Percentiles rank a stretch among this genome's conserved stretches.
Evolutionary conservation across 2,797 vertebrate genomes (phyloP).

Genomic region (Trematomus bernacchii): DNA sequence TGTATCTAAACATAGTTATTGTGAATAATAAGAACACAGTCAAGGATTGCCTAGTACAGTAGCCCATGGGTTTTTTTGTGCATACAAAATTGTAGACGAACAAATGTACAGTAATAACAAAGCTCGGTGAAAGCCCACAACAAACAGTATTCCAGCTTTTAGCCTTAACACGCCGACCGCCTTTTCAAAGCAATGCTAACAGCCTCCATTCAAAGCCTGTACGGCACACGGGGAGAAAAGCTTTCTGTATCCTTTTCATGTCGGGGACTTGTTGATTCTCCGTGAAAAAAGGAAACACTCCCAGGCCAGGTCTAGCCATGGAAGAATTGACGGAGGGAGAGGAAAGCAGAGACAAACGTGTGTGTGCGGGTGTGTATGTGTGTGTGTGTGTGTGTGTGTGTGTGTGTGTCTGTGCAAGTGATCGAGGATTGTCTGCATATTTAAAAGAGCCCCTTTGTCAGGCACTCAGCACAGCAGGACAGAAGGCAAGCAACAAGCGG

Average conservation of each 20-base stretch:
- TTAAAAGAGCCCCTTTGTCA: conserved; percentile 84
- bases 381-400: conserved; percentile 11
- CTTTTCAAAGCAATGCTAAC: conserved; percentile 26
- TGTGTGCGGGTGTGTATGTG: conserved; percentile 38
- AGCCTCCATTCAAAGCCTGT: conserved; percentile 39
- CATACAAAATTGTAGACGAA: conserved; percentile 9
- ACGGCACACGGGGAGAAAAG: conserved; percentile 37
- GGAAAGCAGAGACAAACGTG: conserved; percentile 55
- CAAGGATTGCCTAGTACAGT: too few relatives aligned
- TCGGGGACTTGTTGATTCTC: conserved; percentile 77
- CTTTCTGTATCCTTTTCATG: conserved; percentile 66
- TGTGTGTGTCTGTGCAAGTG: conserved; percentile 46
- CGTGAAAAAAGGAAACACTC: conserved; percentile 67
- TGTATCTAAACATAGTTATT: background rate
- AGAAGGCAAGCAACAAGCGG: conserved; percentile 88
- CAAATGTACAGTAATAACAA: conserved; percentile 50
- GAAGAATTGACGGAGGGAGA: conserved; percentile 63
- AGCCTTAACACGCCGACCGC: conserved; percentile 40
- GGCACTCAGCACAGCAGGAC: conserved; percentile 81
- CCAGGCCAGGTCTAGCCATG: conserved; percentile 60
- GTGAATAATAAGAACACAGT: background rate
- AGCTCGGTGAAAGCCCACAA: conserved; percentile 25
- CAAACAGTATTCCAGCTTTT: conserved; percentile 59
- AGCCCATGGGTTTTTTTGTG: background rate
- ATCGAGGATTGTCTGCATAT: conserved; percentile 83